Conservation (phyloP, 2,797 vertebrate species). For the Oreortyx pictus region DNA sequence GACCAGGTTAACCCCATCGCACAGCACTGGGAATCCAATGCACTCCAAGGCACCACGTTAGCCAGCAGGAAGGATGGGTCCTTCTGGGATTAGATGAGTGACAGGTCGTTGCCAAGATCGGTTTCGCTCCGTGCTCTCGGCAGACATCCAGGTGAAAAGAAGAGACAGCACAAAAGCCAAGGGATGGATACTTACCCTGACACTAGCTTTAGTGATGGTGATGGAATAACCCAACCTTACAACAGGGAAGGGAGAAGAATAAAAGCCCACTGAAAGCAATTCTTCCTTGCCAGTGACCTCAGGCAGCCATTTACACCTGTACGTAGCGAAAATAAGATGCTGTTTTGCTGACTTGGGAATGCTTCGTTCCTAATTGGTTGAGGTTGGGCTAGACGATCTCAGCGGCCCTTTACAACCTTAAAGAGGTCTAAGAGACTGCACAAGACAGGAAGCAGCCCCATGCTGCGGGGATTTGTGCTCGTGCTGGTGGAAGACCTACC, state of each 20-base stretch:
- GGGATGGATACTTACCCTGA: conserved; percentile 45
- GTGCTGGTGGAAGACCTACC: fast-evolving
- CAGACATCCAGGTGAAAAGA: not conserved
- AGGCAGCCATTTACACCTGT: conserved; percentile 47
- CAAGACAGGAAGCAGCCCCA: fast-evolving
- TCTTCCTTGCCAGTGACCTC: conserved; percentile 55
- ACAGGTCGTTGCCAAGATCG: not conserved
- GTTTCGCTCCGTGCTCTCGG: not conserved
- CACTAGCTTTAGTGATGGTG: conserved; percentile 44
- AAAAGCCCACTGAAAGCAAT: conserved; percentile 48
- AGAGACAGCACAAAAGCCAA: not conserved
- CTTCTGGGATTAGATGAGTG: not conserved
- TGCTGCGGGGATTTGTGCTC: not conserved
- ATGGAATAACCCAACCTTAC: conserved; percentile 46
- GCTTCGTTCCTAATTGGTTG: fast-evolving
- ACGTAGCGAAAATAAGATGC: not conserved
- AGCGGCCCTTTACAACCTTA: too few relatives aligned
- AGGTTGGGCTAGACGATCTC: not conserved
- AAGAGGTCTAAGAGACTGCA: not conserved
- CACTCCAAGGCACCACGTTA: not conserved
- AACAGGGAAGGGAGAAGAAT: conserved; percentile 38
- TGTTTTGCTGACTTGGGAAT: not conserved
- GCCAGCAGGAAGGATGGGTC: not conserved
- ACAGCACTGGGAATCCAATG: not conserved
- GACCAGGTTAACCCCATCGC: not conserved